Conservation (phyloP, 2,113 vertebrate species). For the Falco punctatus region DNA sequence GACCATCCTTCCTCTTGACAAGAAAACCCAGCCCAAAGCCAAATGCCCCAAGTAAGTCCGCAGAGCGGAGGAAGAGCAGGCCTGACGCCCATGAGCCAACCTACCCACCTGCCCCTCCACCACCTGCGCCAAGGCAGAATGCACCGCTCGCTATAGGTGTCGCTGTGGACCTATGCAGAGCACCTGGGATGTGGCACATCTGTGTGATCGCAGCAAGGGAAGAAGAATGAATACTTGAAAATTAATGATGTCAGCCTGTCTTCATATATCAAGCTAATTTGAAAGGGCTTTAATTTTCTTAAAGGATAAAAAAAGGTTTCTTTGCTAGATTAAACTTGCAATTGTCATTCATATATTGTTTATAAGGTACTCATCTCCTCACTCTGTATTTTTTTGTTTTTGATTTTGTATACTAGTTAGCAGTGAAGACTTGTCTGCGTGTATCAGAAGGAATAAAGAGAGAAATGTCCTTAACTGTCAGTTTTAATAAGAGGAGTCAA, state of each 20-base stretch:
- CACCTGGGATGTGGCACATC: background rate
- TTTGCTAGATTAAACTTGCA: constrained; percentile 96
- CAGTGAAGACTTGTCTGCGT: constrained; percentile 90
- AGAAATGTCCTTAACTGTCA: constrained; percentile 95
- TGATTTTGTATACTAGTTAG: constrained; percentile 96
- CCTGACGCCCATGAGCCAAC: background rate
- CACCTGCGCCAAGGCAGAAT: background rate
- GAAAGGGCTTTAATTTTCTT: constrained; percentile 89
- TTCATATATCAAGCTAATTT: constrained; percentile 85
- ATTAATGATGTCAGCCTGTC: constrained; percentile 86
- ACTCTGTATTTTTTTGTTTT: constrained; percentile 91
- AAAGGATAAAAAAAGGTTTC: constrained; percentile 90
- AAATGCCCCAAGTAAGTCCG: accelerated
- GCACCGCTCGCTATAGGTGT: constrained; percentile 62
- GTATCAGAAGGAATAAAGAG: constrained; percentile 95
- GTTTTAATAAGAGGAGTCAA: constrained; percentile 96
- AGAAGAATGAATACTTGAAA: constrained; percentile 69
- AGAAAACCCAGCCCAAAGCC: background rate
- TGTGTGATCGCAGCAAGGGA: background rate
- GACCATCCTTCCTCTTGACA: accelerated
- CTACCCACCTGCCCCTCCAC: background rate
- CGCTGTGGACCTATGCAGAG: constrained; percentile 64
- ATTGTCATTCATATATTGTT: constrained; percentile 99
- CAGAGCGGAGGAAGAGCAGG: background rate
- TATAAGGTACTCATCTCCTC: constrained; percentile 90